Base-by-base conservation (phyloP, 2,888 invertebrate genomes). In the Megamerina dolium region DNA sequence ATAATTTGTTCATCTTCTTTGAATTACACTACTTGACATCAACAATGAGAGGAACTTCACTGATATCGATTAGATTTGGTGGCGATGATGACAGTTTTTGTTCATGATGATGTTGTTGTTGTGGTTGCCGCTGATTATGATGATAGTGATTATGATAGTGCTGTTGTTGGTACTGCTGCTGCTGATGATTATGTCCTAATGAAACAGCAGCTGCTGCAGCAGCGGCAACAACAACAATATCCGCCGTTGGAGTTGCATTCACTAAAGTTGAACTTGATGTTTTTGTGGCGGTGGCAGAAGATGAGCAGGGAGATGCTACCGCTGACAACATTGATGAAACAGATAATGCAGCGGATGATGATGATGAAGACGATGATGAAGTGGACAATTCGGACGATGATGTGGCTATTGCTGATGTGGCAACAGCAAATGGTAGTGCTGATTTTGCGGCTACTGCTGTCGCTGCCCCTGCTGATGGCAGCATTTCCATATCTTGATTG, bases 11-110 rank as follows among this genome's bases (percentile, higher is more conserved):
- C 43, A 46, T 30, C 20, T 41, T 4, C 19, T 42, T 49, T 46
- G 23, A 61, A 60, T 58, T 63, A 59, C 58, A 60, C 65, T 68
- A 69, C 66, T 68, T 68, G 65, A 70, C 71, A 68, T 70, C 70
- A 62, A 70, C 68, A 62, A 68, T 64, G 58, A 68, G 67, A 65
- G 70, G 67, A 66, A 68, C 70, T 63, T 70, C 70, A 56, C 63
- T 68, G 63, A 65, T 68, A 65, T 70, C 70, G 59, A 69, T 69
- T 62, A 70, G 60, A 66, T 66, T 69, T 59, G 68, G 65, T 58
- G 69, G 65, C 57, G 67, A 64, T 58, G 61, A 53, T 55, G 59
- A 46, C 46, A 51, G 43, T 46, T 51, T 30, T 33, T 53, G 45
- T 18, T 46, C 41, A 23, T 52, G 49, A 46, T 55, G 53, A 47